phyloP scores from a whole-genome alignment of 2,113 vertebrate species.

The Megalops atlanticus region DNA sequence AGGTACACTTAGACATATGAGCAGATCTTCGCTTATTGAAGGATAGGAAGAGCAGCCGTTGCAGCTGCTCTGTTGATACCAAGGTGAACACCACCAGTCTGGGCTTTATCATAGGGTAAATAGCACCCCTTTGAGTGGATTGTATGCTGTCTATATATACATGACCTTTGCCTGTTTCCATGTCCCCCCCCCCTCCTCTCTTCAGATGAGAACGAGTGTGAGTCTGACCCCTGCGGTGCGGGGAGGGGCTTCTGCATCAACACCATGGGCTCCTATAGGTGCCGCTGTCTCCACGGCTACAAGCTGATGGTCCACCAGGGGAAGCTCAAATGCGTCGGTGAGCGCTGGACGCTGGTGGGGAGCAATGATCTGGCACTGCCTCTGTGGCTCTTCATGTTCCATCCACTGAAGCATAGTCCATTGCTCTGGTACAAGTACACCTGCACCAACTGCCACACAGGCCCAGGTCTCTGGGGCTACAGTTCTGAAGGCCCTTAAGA shows the following conservation, averaged over 20 bases:
- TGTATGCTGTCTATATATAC: neutral
- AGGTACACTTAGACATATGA: no score
- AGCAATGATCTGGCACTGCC: neutral
- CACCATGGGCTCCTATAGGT: slow-evolving; percentile 80
- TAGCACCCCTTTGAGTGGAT: neutral
- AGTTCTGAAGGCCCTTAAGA: neutral
- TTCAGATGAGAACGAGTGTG: slow-evolving; percentile 84
- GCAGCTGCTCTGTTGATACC: no score
- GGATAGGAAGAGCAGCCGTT: no score
- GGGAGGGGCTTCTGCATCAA: slow-evolving; percentile 81
- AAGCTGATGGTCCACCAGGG: slow-evolving; percentile 77
- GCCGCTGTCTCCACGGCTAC: slow-evolving; percentile 79
- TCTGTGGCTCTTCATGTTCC: neutral
- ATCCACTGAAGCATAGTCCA: neutral
- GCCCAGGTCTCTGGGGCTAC: neutral
- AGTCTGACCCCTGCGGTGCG: slow-evolving; percentile 78
- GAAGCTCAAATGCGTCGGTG: slow-evolving; percentile 81
- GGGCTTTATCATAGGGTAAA: neutral
- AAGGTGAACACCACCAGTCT: no score
- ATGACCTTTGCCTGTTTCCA: neutral
- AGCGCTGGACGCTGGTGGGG: slow-evolving; percentile 36
- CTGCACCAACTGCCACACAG: neutral
- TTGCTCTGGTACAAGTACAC: neutral
- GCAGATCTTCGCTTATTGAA: no score
- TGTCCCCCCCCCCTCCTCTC: neutral